phyloP scores from a whole-genome alignment of 2,113 vertebrate genomes.

The Mustelus asterias region DNA sequence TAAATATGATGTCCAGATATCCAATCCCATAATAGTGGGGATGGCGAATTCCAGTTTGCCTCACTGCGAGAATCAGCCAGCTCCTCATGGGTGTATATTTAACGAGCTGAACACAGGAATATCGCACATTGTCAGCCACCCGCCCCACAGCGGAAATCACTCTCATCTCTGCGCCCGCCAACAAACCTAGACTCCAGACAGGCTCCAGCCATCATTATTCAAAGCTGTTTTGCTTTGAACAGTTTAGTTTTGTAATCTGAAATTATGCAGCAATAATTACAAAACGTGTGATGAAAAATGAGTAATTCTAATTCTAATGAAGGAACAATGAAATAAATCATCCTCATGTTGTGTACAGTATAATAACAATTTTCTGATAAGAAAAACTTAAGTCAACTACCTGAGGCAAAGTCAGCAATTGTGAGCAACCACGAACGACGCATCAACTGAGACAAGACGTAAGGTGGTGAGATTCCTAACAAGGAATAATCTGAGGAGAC shows the following conservation, averaged over 20 bases:
- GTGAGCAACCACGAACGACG: not conserved
- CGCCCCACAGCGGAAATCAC: too few relatives aligned
- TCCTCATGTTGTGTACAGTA: not conserved
- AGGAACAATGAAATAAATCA: slow-evolving; percentile 1
- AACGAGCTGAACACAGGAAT: too few relatives aligned
- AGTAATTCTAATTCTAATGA: not conserved
- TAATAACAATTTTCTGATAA: not conserved
- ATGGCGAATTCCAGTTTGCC: too few relatives aligned
- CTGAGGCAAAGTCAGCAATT: not conserved
- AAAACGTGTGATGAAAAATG: not conserved
- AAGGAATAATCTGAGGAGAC: not conserved
- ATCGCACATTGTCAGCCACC: too few relatives aligned
- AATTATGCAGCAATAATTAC: not conserved
- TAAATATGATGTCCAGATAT: too few relatives aligned
- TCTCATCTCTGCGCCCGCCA: too few relatives aligned
- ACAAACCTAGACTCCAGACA: too few relatives aligned
- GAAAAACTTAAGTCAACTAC: not conserved
- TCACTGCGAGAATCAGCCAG: too few relatives aligned
- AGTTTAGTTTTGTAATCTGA: not conserved
- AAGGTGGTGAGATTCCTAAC: not conserved
- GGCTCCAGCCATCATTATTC: not conserved
- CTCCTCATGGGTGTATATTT: too few relatives aligned
- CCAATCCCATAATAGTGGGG: too few relatives aligned
- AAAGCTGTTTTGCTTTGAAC: not conserved
- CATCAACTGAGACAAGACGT: not conserved